phyloP scores from a whole-genome alignment of 2,113 vertebrate species.

The Leptosomus discolor region DNA sequence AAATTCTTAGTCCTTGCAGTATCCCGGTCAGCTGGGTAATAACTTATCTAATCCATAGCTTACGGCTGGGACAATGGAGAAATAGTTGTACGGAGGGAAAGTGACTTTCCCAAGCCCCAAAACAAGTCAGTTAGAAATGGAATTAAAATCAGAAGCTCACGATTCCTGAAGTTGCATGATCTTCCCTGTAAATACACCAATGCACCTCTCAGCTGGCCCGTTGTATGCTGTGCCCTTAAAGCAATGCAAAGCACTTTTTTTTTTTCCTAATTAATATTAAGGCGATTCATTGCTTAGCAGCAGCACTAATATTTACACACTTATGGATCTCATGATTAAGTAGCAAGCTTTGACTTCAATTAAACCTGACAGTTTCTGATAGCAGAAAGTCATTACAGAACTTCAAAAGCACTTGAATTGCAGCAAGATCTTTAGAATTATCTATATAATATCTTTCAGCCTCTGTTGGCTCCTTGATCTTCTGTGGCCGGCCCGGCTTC shows the following conservation, averaged over 20 bases:
- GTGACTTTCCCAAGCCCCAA: rapidly evolving
- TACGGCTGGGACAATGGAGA: not conserved
- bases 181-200: not conserved
- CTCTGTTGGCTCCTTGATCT: constrained; percentile 29
- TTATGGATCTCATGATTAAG: constrained; percentile 8
- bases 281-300: not conserved
- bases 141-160: not conserved
- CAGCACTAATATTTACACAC: constrained; percentile 34
- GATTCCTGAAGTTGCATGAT: not conserved
- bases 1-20: not conserved
- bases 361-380: constrained; percentile 45
- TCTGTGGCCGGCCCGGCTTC: not conserved
- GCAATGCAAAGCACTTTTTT: not conserved
- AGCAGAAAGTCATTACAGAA: constrained; percentile 32
- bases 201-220: not conserved
- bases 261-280: not conserved
- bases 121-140: not conserved
- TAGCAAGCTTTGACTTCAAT: constrained; percentile 46
- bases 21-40: not conserved
- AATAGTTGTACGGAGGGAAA: not conserved
- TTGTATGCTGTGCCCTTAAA: not conserved
- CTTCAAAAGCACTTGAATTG: constrained; percentile 39
- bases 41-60: not conserved
- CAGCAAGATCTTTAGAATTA: constrained; percentile 41
- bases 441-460: constrained; percentile 31